A percentile compares a stretch with the other conserved stretches of the same genome.
These are phyloP conservation scores for Cephus sareptanus DNA, from an alignment of 2,888 invertebrate species.

Conservation along the genomic window DNA sequence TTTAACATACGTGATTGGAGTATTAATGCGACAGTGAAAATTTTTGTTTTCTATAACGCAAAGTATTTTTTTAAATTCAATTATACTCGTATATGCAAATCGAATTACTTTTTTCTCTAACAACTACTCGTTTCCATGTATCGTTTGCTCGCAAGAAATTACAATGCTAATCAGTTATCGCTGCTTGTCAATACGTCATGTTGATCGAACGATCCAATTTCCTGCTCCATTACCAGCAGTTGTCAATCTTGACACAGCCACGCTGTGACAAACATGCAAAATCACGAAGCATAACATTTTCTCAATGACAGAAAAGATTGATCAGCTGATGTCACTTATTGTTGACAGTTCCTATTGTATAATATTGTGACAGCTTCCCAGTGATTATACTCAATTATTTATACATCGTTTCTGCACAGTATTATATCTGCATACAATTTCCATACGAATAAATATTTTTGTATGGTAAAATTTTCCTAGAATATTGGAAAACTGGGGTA, in stretches of 20 bases:
- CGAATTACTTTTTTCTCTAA: background rate
- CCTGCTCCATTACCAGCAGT: background rate
- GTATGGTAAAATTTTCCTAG: background rate
- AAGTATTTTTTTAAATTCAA: background rate
- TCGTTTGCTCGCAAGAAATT: background rate
- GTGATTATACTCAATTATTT: too few relatives aligned
- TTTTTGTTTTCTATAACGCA: background rate
- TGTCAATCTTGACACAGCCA: background rate
- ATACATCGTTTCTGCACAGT: too few relatives aligned
- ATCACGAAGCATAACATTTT: background rate
- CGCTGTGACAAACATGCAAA: background rate
- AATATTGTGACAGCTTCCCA: too few relatives aligned
- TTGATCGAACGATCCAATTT: background rate
- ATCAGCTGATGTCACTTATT: background rate
- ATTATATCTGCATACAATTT: background rate
- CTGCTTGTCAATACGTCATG: background rate
- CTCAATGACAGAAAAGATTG: background rate
- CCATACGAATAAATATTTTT: background rate
- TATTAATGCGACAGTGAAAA: background rate
- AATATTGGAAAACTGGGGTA: background rate
- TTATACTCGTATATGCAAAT: background rate
- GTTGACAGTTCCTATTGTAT: background rate
- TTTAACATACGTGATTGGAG: background rate
- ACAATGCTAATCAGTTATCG: background rate
- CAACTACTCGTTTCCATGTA: background rate